Conservation (phyloP, 2,113 vertebrate genomes). For the Ceyx cyanopectus region DNA sequence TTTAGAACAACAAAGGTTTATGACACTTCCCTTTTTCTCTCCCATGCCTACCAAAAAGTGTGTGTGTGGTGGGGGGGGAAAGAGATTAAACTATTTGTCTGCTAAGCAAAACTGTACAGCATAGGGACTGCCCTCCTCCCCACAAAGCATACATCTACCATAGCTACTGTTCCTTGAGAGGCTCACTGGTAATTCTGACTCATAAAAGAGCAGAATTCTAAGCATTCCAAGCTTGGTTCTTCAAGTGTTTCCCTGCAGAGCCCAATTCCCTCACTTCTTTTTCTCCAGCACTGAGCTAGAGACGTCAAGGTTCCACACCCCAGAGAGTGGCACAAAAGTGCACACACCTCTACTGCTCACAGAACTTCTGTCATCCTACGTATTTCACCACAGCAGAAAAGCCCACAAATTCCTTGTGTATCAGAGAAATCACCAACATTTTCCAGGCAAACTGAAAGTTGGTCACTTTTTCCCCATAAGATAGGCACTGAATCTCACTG, state of each 20-base stretch:
- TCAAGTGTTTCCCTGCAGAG: background rate
- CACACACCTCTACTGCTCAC: background rate
- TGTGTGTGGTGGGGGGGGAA: too few species aligned
- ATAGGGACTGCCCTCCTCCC: background rate
- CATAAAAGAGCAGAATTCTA: background rate
- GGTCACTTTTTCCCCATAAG: accelerated
- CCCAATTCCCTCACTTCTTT: background rate
- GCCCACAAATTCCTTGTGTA: background rate
- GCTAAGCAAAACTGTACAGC: background rate
- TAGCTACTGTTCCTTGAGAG: background rate
- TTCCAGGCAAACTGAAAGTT: background rate
- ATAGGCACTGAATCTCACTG: background rate
- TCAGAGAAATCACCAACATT: background rate
- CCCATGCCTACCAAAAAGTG: background rate
- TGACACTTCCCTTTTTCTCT: background rate
- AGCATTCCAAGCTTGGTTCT: background rate
- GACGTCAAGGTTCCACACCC: background rate
- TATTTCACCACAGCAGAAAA: background rate
- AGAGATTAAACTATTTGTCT: background rate
- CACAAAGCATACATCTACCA: background rate
- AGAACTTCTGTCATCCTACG: background rate
- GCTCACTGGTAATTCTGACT: background rate
- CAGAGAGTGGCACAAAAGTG: accelerated
- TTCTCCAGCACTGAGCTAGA: background rate
- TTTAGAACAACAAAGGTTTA: conserved; percentile 12